A percentile compares a stretch with the other conserved stretches of the same genome.
phyloP scores from a whole-genome alignment of 30 jellyfish, hydroid and myxozoan genomes.

The Aurelia aurita region DNA sequence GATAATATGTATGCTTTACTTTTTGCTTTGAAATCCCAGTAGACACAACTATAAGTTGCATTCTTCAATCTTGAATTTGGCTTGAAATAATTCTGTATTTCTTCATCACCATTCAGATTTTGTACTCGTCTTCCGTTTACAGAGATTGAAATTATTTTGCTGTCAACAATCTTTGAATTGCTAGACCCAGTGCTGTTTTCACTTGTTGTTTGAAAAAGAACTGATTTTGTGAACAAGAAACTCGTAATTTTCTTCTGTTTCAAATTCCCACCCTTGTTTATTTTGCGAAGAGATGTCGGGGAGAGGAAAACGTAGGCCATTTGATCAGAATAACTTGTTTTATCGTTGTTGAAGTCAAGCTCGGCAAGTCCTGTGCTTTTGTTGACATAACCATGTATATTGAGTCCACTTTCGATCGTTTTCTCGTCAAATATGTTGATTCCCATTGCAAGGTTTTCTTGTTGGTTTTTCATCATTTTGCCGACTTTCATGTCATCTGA shows the following conservation, averaged over 20 bases:
- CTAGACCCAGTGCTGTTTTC: not conserved
- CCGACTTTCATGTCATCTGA: constrained; percentile 32
- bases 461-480: constrained; percentile 15
- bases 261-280: constrained; percentile 11
- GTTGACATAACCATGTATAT: constrained; percentile 15
- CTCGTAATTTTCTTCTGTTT: constrained; percentile 37
- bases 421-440: not conserved
- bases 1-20: not conserved
- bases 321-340: too few relatives aligned
- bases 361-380: constrained; percentile 19
- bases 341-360: constrained; percentile 8
- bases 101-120: constrained; percentile 40
- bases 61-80: constrained; percentile 5
- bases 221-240: constrained; percentile 21
- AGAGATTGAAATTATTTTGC: constrained; percentile 16
- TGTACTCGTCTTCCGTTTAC: constrained; percentile 30
- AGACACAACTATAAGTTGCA: constrained; percentile 30
- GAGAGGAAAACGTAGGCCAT: constrained; percentile 32
- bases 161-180: not conserved
- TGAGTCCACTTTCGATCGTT: constrained; percentile 1
- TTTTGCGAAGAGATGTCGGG: constrained; percentile 39
- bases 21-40: constrained; percentile 60
- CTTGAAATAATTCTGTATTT: constrained; percentile 43
- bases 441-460: constrained; percentile 45
- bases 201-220: constrained; percentile 1